These are phyloP conservation scores for Pimephales promelas DNA, from an alignment of 2,113 vertebrate genomes.

Conservation along the genomic window DNA sequence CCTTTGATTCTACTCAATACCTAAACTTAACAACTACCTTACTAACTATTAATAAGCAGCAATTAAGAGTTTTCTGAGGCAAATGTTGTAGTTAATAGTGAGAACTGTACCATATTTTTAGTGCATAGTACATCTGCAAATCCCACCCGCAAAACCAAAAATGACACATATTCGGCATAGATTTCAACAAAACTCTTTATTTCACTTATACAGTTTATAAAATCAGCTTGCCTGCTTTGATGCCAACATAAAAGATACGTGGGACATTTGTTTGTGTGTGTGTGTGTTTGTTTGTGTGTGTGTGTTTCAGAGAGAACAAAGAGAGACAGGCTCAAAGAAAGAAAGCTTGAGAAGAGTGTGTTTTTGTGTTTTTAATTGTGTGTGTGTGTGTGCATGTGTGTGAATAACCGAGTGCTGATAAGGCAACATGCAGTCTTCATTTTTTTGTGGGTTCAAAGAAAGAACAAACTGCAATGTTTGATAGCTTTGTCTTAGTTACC, in stretches of 20 bases:
- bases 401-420: conserved; percentile 57
- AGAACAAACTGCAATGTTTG: conserved; percentile 49
- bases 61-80: too few species aligned
- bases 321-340: conserved; percentile 13
- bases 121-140: not conserved
- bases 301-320: not conserved
- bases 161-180: conserved; percentile 54
- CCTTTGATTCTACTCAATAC: too few species aligned
- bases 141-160: not conserved
- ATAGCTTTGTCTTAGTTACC: conserved; percentile 47
- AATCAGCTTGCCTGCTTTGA: conserved; percentile 77
- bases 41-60: too few species aligned
- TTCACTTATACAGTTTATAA: conserved; percentile 78
- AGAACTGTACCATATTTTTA: too few species aligned
- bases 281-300: not conserved
- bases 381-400: conserved; percentile 50
- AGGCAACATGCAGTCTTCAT: conserved; percentile 62
- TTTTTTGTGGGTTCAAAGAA: conserved; percentile 49
- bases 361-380: conserved; percentile 41
- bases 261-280: conserved; percentile 22
- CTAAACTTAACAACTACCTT: too few species aligned
- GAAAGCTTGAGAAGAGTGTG: conserved; percentile 14
- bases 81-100: too few species aligned
- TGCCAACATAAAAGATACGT: conserved; percentile 68
- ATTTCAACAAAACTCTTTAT: conserved; percentile 82